Base-by-base conservation (phyloP, 2,797 vertebrate species). In the Rhinogobio ventralis region DNA sequence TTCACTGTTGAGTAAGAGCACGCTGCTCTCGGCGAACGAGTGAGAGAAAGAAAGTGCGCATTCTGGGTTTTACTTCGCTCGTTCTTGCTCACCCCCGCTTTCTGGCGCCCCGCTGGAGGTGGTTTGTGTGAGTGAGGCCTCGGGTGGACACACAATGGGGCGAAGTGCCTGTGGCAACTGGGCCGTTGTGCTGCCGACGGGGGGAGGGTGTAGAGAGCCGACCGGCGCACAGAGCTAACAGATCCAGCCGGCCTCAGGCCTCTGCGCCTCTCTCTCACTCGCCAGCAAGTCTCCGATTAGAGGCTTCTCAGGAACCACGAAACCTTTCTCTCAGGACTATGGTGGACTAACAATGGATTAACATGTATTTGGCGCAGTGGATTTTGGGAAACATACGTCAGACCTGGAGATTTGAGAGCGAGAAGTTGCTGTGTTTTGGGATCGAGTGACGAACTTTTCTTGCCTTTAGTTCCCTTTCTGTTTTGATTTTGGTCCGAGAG, bases 1-100 rank as follows among this genome's bases (percentile, higher is more conserved):
- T 95, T 96, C 94, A 93, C 93, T 93, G 91, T 94, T 94, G 94
- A 95, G 94, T 92, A 95, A 94, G 93, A 93, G 90, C 94, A 94
- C 90, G 93, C 93, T 92, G 91, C 88, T 93, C 90, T 78, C 89
- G 82, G 89, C 90, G 90, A 90, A 89, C 82, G 90, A 68, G 87
- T 89, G 82, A 81, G 76, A 86, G 86, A 91, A 89, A 92, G 81
- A 90, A 91, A 93, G 89, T 87, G 84, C 82, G 86, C 88, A 85
- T 89, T 88, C 84, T 81, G 92, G 90, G 92, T 89, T 86, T 88
- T 55, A 45, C 57, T 86, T 88, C 74, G 88, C 86, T 86, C 82
- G 57, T 72, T 89, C 86, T 89, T 71, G 73, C 81, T 84, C 87
- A 90, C 42, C 72, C 33, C 80, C 60, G 83, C 84, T 87, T 67